A percentile compares a stretch with the other conserved stretches of the same genome.
These are phyloP conservation scores for Stegodyphus mimosarum DNA, from an alignment of 1,140 invertebrate genomes.

Conservation along the genomic window DNA sequence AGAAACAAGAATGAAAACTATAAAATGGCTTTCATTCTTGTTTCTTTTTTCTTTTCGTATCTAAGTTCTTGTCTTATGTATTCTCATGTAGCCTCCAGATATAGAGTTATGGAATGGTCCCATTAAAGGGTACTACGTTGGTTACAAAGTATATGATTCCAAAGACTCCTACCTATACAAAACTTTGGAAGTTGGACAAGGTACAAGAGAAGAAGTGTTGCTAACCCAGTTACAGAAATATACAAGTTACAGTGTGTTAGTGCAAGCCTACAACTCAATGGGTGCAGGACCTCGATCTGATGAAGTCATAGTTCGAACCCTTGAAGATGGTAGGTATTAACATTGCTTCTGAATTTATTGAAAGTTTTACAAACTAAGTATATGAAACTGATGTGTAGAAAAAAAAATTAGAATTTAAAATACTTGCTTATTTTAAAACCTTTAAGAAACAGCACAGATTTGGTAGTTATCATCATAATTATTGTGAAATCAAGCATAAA, in stretches of 20 bases:
- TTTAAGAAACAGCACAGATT: too few species aligned
- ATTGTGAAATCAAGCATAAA: neutral
- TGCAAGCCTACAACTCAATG: constrained; percentile 70
- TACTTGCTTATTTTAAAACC: neutral
- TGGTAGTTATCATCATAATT: neutral
- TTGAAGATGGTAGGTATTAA: constrained; percentile 63
- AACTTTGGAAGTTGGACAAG: constrained; percentile 84
- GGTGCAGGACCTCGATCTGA: constrained; percentile 69
- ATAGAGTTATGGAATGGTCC: constrained; percentile 84
- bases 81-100: constrained; percentile 74
- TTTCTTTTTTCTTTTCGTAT: too few species aligned
- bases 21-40: too few species aligned
- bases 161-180: constrained; percentile 82
- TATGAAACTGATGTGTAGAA: too few species aligned
- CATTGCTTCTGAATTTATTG: too few species aligned
- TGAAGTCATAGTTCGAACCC: constrained; percentile 66
- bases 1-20: too few species aligned
- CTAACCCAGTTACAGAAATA: constrained; percentile 62
- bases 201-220: constrained; percentile 69
- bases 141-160: constrained; percentile 69
- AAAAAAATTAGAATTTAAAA: neutral
- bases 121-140: constrained; percentile 78
- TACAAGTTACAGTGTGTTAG: constrained; percentile 70
- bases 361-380: too few species aligned
- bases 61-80: neutral